Base-by-base conservation (phyloP, 2,888 invertebrate genomes). In the Hirudinaria manillensis region DNA sequence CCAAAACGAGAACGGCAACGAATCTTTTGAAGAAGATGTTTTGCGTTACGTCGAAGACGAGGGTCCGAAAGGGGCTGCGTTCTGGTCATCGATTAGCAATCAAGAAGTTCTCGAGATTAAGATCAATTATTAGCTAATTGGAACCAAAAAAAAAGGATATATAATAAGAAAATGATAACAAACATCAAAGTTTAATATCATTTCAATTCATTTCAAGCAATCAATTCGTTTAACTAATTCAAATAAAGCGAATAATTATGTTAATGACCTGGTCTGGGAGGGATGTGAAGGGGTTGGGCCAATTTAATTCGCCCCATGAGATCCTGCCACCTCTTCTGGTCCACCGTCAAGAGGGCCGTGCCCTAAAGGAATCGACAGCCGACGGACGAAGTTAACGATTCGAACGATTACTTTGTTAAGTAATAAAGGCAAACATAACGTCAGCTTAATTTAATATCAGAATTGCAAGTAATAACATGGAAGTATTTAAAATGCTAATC, bases 321-420 rank as follows among this genome's bases (percentile, higher is more conserved):
- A 84, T 99, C 99, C 86, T 98, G 94, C 99, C 99, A 99, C 85
- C 99, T 89, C 82, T 99, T 89, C 86, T 99, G 99, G 86, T 99
- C 99, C 13, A 99, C 99, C 1, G 99, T 99, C 65, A 99, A 87
- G 34, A 99, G 88, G 0, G 99, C 99, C 0, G 99, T 99, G 53
- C 99, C 99, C 88, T 88, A 76, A 24, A 34, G n/a, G 2, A 2
- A 2, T 2, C 6, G 10, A 45, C 13, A 45, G 45, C 45, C 1
- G 1, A 16, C 3, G 13, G 10, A 45, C 45, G 45, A 1, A 7
- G 16, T 45, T 45, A 45, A 45, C 10, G 13, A 45, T 45, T 45
- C 45, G 16, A 1, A 45, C 45, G 16, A 1, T 16, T 45, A 45
- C 13, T 45, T 45, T 1, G 16, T 7, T 16, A 45, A 45, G 16